Percentiles rank a stretch among this genome's conserved stretches.
phyloP scores from a whole-genome alignment of 2,797 vertebrate genomes.

The Fringilla coelebs region DNA sequence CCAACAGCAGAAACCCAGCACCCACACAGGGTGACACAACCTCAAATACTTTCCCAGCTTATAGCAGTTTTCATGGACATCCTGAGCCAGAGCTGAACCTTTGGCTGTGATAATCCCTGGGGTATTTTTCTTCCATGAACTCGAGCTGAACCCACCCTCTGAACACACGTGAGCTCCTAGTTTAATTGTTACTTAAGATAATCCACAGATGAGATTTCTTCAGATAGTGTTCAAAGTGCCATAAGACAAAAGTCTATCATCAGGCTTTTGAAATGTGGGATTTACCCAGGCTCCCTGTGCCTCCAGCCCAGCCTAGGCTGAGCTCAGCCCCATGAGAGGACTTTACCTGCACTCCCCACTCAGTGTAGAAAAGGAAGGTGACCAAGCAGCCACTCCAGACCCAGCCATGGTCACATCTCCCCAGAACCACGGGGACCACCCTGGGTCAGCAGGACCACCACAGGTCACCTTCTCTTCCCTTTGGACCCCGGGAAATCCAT shows the following conservation, averaged over 20 bases:
- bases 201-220: neutral
- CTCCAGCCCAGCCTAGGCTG: neutral
- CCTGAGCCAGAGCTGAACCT: conserved; percentile 14
- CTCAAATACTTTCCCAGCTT: conserved; percentile 11
- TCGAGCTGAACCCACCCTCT: conserved; percentile 21
- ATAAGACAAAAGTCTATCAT: neutral
- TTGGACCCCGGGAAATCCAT: neutral
- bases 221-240: neutral
- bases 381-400: neutral
- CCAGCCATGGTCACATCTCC: neutral
- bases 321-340: neutral
- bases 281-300: neutral
- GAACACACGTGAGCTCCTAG: neutral
- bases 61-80: neutral
- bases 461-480: neutral
- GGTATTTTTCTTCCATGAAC: conserved; percentile 30
- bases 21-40: neutral
- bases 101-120: conserved; percentile 20
- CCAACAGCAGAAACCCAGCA: neutral
- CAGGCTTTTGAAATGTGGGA: neutral
- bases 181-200: conserved; percentile 6
- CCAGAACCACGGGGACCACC: neutral
- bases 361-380: neutral
- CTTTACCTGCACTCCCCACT: rapidly evolving
- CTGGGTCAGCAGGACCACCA: neutral